Percentiles rank a stretch among this genome's conserved stretches.
Evolutionary conservation across 1,140 invertebrate genomes (phyloP).

Genomic region (Drosophila baimaii): DNA sequence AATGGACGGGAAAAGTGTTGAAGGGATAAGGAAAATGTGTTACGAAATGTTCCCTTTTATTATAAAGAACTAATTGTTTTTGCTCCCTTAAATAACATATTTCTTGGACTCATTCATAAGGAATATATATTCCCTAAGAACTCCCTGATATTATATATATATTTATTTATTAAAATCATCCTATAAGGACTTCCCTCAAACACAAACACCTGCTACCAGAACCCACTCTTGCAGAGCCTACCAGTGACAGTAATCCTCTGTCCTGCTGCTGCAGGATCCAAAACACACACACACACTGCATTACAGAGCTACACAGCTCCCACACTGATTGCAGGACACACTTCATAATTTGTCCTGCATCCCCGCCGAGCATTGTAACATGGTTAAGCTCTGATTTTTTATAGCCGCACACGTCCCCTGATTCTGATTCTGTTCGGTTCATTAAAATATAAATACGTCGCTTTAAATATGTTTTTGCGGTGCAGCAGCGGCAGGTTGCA

Average conservation of each 20-base stretch:
- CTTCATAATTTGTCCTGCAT: constrained; percentile 38
- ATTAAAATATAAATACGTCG: constrained; percentile 69
- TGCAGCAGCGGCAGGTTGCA: constrained; percentile 18
- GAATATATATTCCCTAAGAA: background rate
- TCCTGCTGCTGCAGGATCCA: constrained; percentile 5
- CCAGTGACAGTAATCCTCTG: constrained; percentile 28
- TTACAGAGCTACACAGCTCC: background rate
- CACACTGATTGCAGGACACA: constrained; percentile 36
- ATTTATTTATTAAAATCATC: background rate
- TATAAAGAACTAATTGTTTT: background rate
- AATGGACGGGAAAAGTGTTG: background rate
- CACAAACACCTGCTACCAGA: background rate
- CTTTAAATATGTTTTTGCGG: constrained; percentile 77
- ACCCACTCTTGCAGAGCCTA: constrained; percentile 2
- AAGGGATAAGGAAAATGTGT: background rate
- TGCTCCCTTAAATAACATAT: background rate
- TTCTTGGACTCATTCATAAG: background rate
- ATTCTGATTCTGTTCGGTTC: constrained; percentile 49
- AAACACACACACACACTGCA: constrained; percentile 13
- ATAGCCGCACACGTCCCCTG: constrained; percentile 10
- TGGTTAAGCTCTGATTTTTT: constrained; percentile 60
- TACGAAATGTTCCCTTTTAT: too few relatives aligned
- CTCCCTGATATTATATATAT: background rate
- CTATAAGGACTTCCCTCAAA: background rate
- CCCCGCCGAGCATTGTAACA: constrained; percentile 49